A percentile compares a stretch with the other conserved stretches of the same genome.
These are phyloP conservation scores for Platanista minor DNA, from an alignment of 2,113 vertebrate genomes.

Conservation along the genomic window DNA sequence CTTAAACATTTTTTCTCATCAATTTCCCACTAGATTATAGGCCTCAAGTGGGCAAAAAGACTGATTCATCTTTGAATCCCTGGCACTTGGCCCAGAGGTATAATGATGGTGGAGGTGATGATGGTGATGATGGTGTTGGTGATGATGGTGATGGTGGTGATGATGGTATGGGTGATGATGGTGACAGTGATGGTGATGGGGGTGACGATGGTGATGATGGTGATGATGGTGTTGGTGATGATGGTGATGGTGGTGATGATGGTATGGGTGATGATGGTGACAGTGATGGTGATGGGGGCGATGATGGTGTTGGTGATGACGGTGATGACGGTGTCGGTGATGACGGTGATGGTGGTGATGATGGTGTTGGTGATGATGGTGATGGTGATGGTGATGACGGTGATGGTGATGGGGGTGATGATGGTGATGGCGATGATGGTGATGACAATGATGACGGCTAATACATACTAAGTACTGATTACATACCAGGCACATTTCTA, in stretches of 20 bases:
- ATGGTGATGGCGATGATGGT: not conserved
- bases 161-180: not conserved
- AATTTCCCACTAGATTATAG: not conserved
- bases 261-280: not conserved
- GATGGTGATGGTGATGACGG: not conserved
- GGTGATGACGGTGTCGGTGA: accelerated
- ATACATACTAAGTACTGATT: not conserved
- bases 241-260: not conserved
- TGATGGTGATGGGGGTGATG: not conserved
- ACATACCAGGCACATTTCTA: not conserved
- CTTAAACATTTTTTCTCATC: not conserved
- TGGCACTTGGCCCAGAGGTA: not conserved
- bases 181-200: not conserved
- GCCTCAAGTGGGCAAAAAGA: not conserved
- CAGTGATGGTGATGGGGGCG: accelerated
- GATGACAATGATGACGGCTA: not conserved
- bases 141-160: not conserved
- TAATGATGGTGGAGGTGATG: no score
- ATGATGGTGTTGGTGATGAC: not conserved
- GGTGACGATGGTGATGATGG: not conserved
- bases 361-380: accelerated
- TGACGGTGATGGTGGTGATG: not conserved
- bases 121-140: not conserved
- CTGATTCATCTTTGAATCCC: not conserved
- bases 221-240: not conserved